These are phyloP conservation scores for Zaprionus inermis DNA, from an alignment of 1,140 invertebrate species.

Conservation along the genomic window DNA sequence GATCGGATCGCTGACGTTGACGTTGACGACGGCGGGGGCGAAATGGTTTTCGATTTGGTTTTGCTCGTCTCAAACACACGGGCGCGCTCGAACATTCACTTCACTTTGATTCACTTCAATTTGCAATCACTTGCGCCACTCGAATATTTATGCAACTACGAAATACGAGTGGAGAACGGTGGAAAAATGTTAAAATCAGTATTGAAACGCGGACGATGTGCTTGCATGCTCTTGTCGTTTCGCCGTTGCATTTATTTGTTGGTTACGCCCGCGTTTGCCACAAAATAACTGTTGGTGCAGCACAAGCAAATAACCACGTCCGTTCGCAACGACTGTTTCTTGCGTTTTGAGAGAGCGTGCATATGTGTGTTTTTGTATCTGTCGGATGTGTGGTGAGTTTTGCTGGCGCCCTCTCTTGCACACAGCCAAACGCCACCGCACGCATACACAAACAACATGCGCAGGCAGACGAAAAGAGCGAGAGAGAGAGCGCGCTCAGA, in stretches of 20 bases:
- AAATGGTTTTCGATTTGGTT: constrained; percentile 16
- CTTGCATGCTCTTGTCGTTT: constrained; percentile 20
- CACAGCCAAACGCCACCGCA: constrained; percentile 37
- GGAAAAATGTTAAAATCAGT: constrained; percentile 44
- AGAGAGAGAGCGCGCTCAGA: background rate
- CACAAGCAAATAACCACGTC: constrained; percentile 49
- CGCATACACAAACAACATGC: constrained; percentile 39
- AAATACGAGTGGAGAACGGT: constrained; percentile 27
- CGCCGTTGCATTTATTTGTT: constrained; percentile 46
- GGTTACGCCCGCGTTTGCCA: constrained; percentile 64
- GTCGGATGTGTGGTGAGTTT: constrained; percentile 56
- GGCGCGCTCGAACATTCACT: constrained; percentile 9
- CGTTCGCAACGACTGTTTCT: constrained; percentile 47
- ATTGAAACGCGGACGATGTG: constrained; percentile 35
- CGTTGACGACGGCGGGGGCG: constrained; percentile 26
- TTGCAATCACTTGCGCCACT: constrained; percentile 30
- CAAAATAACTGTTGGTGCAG: constrained; percentile 41
- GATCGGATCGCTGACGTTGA: constrained; percentile 2
- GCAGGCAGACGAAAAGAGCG: background rate
- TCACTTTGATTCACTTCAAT: constrained; percentile 27
- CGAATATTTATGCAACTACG: constrained; percentile 12
- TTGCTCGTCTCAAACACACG: constrained; percentile 35
- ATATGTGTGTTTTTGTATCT: constrained; percentile 42
- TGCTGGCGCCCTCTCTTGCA: constrained; percentile 41
- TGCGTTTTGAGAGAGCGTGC: constrained; percentile 38